A percentile compares a stretch with the other conserved stretches of the same genome.
Evolutionary conservation across 2,797 vertebrate species (phyloP).

Genomic region (Valencia hispanica): DNA sequence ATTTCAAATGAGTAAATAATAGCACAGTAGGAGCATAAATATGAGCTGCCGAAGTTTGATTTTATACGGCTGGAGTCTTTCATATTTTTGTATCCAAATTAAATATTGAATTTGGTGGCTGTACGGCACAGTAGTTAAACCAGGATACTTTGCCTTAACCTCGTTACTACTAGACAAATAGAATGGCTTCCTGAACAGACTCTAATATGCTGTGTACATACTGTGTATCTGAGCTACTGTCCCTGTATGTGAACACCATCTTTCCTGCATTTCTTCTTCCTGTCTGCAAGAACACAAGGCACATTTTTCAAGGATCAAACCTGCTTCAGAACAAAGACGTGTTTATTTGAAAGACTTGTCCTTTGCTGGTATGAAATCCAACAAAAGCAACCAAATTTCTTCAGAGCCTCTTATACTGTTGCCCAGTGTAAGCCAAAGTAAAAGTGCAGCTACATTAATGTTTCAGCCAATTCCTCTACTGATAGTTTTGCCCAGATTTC

Average conservation of each 20-base stretch:
- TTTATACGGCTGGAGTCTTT: slow-evolving; percentile 41
- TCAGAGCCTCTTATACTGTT: slow-evolving; percentile 17
- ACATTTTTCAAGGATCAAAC: slow-evolving; percentile 23
- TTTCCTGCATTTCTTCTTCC: slow-evolving; percentile 49
- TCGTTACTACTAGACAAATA: slow-evolving; percentile 62
- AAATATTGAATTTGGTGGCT: slow-evolving; percentile 32
- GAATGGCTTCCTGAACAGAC: slow-evolving; percentile 57
- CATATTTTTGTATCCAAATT: slow-evolving; percentile 55
- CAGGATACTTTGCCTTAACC: slow-evolving; percentile 77
- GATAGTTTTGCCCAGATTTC: slow-evolving; percentile 11
- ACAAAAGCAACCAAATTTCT: slow-evolving; percentile 8
- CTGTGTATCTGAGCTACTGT: slow-evolving; percentile 56
- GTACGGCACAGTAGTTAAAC: slow-evolving; percentile 47
- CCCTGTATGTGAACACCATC: slow-evolving; percentile 37
- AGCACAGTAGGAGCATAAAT: slow-evolving; percentile 3
- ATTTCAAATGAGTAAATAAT: neutral
- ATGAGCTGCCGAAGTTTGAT: slow-evolving; percentile 26
- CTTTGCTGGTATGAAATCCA: slow-evolving; percentile 21
- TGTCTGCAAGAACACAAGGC: slow-evolving; percentile 31
- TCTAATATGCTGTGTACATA: slow-evolving; percentile 65
- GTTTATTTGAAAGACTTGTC: slow-evolving; percentile 2
- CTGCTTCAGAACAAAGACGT: slow-evolving; percentile 1
- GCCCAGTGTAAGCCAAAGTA: slow-evolving; percentile 35
- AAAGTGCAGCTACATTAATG: slow-evolving; percentile 27
- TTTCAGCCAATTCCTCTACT: slow-evolving; percentile 3